Evolutionary conservation across 2,888 invertebrate genomes (phyloP), one percentile per base, ranked within the genome.

Genomic region (Clanis bilineata): DNA sequence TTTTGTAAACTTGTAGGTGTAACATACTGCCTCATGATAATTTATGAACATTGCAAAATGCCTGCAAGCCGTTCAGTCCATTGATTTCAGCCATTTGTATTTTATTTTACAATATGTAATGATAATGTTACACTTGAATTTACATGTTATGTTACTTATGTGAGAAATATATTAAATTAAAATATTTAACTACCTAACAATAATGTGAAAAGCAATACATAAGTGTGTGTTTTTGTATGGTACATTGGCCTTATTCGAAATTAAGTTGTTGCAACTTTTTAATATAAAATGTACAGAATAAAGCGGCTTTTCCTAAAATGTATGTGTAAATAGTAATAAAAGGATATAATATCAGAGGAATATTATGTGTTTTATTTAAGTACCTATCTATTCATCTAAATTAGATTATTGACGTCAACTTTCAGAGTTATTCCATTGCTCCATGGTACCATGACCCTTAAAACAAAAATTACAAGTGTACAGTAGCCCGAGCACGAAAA

Each of bases 241-340:
- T 69, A 72, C 70, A 72, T 83, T 81, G 80, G 83, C 85, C 83
- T 86, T 86, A 83, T 73, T 82, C 80, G 76, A 76, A 77, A 74
- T 79, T 77, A 82, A 79, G 75, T 82, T 81, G 74, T 79, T 76
- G 73, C 73, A 74, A 74, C 47, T 38, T 23, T 58, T 47, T 25
- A 25, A 38, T 47, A 79, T 65, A 65, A 71, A 72, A 71, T 79
- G 77, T 84, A 85, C 79, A 82, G 73, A 81, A 64, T 73, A 69
- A 74, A 74, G 73, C 73, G 68, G 81, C 82, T 86, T 84, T 73
- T 78, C 74, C 70, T 81, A 80, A 80, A 80, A 82, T 74, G 72
- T 80, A 80, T 80, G 76, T 85, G 83, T 86, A 85, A 78, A 85
- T 84, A 85, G 70, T 74, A 79, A 82, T 82, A 83, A 83, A 83